phyloP scores from a whole-genome alignment of 1,140 invertebrate species.

The Babylonia areolata region DNA sequence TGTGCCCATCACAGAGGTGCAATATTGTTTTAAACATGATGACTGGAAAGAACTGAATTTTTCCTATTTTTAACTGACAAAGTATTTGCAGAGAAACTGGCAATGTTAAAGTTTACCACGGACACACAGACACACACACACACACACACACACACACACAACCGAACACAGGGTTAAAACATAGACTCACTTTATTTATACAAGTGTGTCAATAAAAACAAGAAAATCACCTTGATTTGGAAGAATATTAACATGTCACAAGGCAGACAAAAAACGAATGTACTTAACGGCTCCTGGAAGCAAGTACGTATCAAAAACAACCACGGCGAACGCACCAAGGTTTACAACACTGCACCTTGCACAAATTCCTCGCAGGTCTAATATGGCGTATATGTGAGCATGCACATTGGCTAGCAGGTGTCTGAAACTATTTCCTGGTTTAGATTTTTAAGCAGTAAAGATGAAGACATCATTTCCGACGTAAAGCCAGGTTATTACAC shows the following conservation, averaged over 20 bases:
- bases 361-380: conserved; percentile 40
- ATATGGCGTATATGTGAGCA: conserved; percentile 54
- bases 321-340: conserved; percentile 37
- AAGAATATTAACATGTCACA: neutral
- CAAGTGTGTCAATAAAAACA: too few relatives aligned
- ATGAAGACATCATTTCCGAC: neutral
- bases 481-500: neutral
- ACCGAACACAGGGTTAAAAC: too few relatives aligned
- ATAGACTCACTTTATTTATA: too few relatives aligned
- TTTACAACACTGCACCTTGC: conserved; percentile 28
- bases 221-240: neutral
- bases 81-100: too few relatives aligned
- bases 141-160: too few relatives aligned
- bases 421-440: conserved; percentile 41
- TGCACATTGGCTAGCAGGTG: conserved; percentile 46
- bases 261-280: neutral
- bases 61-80: too few relatives aligned
- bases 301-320: neutral
- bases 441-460: neutral
- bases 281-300: neutral
- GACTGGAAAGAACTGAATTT: too few relatives aligned
- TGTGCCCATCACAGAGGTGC: too few relatives aligned
- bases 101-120: too few relatives aligned
- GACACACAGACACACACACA: too few relatives aligned
- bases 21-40: too few relatives aligned